Evolutionary conservation across 2,113 vertebrate species (phyloP).

Genomic region (Ivindomyrus marchei): DNA sequence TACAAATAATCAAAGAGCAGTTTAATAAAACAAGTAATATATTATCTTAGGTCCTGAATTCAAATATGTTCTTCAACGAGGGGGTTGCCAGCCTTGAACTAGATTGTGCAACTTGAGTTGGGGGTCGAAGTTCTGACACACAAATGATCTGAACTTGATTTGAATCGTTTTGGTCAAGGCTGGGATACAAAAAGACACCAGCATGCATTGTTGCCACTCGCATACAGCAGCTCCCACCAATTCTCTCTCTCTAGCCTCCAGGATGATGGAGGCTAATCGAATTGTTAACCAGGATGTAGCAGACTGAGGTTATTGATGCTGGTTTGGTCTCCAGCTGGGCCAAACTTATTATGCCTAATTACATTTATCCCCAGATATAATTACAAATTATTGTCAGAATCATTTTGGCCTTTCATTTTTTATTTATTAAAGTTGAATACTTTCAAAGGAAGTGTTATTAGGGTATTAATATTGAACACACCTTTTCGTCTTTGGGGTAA

Average conservation of each 20-base stretch:
- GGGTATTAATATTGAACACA: neutral
- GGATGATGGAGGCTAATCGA: neutral
- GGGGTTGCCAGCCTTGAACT: neutral
- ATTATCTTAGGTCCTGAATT: neutral
- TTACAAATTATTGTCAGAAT: neutral
- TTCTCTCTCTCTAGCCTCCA: neutral
- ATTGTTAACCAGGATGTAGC: neutral
- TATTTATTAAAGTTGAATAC: neutral
- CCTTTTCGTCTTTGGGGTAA: neutral
- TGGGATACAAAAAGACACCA: neutral
- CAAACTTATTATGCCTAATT: neutral
- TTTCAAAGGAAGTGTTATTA: neutral
- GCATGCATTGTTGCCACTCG: neutral
- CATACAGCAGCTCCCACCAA: neutral
- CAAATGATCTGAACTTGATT: neutral
- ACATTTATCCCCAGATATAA: neutral
- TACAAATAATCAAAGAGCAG: too few relatives aligned
- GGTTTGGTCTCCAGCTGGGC: neutral
- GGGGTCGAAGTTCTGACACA: neutral
- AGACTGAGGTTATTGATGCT: neutral
- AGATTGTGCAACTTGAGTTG: neutral
- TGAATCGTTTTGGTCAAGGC: neutral
- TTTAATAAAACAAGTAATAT: too few relatives aligned
- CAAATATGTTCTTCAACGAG: neutral
- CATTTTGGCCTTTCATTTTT: neutral